Conservation (phyloP, 2,888 invertebrate genomes). For the Chironomus riparius region DNA sequence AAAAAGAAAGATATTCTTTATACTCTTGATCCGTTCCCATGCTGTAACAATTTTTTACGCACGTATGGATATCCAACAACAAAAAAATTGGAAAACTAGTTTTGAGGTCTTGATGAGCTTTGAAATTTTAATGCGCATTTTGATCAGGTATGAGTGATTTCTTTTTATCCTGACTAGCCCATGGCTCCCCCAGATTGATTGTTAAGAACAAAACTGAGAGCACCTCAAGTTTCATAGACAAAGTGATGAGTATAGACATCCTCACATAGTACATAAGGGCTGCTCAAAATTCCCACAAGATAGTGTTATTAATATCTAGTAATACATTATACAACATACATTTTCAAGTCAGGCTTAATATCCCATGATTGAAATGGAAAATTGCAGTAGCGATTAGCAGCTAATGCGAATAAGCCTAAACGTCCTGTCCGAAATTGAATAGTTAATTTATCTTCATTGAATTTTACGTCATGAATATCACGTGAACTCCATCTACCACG, state of each 20-base stretch:
- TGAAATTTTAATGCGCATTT: too few species aligned
- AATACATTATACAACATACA: constrained; percentile 38
- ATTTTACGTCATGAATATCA: constrained; percentile 68
- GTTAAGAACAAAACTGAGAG: too few species aligned
- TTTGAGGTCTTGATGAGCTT: too few species aligned
- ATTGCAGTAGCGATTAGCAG: constrained; percentile 63
- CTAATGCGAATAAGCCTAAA: constrained; percentile 63
- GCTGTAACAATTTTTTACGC: background rate
- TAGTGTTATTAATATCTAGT: background rate
- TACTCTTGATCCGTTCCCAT: too few species aligned
- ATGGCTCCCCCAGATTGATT: too few species aligned
- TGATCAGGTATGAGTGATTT: too few species aligned
- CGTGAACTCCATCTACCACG: constrained; percentile 57
- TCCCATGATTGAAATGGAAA: constrained; percentile 84
- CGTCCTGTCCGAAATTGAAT: constrained; percentile 67
- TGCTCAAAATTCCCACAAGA: background rate
- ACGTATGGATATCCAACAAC: background rate
- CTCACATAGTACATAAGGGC: too few species aligned
- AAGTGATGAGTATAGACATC: too few species aligned
- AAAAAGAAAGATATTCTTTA: too few species aligned
- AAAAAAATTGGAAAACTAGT: too few species aligned
- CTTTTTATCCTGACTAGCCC: too few species aligned
- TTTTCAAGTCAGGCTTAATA: constrained; percentile 55
- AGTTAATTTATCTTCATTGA: constrained; percentile 73
- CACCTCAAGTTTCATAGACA: too few species aligned